Conservation (phyloP, 2,113 vertebrate genomes). For the Salvelinus fontinalis region DNA sequence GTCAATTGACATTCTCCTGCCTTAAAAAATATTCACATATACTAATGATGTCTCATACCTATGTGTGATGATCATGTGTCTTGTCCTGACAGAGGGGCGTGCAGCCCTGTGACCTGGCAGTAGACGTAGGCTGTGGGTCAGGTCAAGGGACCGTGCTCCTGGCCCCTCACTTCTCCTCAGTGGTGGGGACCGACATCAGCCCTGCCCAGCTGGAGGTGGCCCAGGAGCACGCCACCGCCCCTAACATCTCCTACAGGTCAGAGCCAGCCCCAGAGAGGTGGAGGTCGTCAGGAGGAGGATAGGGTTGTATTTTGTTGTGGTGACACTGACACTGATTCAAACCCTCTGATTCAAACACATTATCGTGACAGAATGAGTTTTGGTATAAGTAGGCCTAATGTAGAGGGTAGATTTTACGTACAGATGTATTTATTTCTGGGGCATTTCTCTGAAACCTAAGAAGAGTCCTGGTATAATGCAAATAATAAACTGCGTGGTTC, state of each 20-base stretch:
- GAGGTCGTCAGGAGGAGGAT: too few relatives aligned
- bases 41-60: neutral
- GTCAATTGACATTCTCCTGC: neutral
- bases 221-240: slow-evolving; percentile 11
- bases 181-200: slow-evolving; percentile 81
- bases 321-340: too few relatives aligned
- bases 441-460: too few relatives aligned
- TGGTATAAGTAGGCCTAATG: too few relatives aligned
- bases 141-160: slow-evolving; percentile 80
- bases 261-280: slow-evolving; percentile 3
- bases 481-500: too few relatives aligned
- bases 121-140: slow-evolving; percentile 84
- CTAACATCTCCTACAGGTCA: slow-evolving; percentile 79
- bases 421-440: too few relatives aligned
- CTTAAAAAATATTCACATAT: neutral
- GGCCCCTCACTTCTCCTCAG: slow-evolving; percentile 71
- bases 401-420: too few relatives aligned
- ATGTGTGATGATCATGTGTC: neutral
- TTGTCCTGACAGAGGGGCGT: slow-evolving; percentile 50
- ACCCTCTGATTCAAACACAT: too few relatives aligned
- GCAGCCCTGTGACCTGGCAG: slow-evolving; percentile 63
- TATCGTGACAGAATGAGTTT: too few relatives aligned
- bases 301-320: too few relatives aligned
- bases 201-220: slow-evolving; percentile 79
- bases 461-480: too few relatives aligned